phyloP scores from a whole-genome alignment of 2,797 vertebrate species.

The Podarcis lilfordi region DNA sequence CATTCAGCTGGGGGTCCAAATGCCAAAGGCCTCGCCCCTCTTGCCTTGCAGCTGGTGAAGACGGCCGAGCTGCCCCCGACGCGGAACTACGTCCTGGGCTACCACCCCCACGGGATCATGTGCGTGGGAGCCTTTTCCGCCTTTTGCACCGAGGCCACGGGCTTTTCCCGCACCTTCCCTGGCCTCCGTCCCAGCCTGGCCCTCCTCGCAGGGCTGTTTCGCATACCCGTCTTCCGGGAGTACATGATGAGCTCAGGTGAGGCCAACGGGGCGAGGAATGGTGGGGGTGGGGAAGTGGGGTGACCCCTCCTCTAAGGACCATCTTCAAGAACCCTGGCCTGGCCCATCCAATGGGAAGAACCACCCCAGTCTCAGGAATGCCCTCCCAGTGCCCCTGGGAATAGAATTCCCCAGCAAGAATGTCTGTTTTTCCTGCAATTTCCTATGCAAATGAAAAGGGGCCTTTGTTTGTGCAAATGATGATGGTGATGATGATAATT shows the following conservation, averaged over 20 bases:
- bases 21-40: no score
- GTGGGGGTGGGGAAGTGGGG: no score
- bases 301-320: no score
- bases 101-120: constrained; percentile 86
- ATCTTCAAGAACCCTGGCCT: no score
- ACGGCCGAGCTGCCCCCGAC: constrained; percentile 80
- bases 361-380: background rate
- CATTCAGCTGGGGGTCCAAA: no score
- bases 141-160: constrained; percentile 77
- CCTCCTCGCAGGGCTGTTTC: constrained; percentile 76
- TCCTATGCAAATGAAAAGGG: no score
- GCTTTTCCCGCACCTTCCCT: constrained; percentile 77
- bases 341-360: no score
- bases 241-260: constrained; percentile 79
- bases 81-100: constrained; percentile 84
- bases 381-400: no score
- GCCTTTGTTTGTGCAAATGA: no score
- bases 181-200: constrained; percentile 70
- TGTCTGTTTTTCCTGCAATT: no score
- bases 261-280: background rate
- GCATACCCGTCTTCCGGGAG: constrained; percentile 79
- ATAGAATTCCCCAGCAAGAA: background rate
- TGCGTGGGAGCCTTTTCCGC: constrained; percentile 73
- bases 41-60: constrained; percentile 72
- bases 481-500: no score